Percentiles rank a stretch among this genome's conserved stretches.
Evolutionary conservation across 1,140 invertebrate species (phyloP).

Genomic region (Phocides pigmalion): DNA sequence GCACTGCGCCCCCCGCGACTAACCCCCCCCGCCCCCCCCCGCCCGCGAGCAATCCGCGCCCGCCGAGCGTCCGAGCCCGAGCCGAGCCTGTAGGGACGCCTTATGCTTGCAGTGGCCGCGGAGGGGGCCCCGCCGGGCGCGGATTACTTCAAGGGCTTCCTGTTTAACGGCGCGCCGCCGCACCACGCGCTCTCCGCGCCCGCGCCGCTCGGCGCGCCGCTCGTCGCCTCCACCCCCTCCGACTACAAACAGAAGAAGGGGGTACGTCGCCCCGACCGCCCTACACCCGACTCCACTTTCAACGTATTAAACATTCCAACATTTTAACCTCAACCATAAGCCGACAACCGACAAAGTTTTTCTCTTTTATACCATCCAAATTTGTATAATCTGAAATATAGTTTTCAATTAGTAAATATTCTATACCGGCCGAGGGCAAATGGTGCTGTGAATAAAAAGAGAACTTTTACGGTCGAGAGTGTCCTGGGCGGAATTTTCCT

Average conservation of each 20-base stretch:
- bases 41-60: slow-evolving; percentile 58
- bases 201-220: slow-evolving; percentile 62
- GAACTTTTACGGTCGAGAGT: no score
- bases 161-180: slow-evolving; percentile 75
- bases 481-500: no score
- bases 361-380: neutral
- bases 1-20: slow-evolving; percentile 31
- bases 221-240: slow-evolving; percentile 71
- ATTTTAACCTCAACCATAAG: neutral
- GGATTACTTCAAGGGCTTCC: slow-evolving; percentile 93
- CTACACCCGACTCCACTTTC: slow-evolving; percentile 9
- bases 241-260: slow-evolving; percentile 81
- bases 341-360: slow-evolving; percentile 19
- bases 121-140: slow-evolving; percentile 88
- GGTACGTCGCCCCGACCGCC: slow-evolving; percentile 60
- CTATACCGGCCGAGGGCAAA: no score
- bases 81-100: slow-evolving; percentile 51
- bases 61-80: slow-evolving; percentile 81
- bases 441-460: no score
- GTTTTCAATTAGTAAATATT: no score
- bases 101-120: slow-evolving; percentile 92
- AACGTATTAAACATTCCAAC: neutral
- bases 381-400: neutral
- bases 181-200: slow-evolving; percentile 81
- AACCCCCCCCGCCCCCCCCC: slow-evolving; percentile 37